These are phyloP conservation scores for Synanthedon formicaeformis DNA, from an alignment of 2,888 invertebrate species.

Conservation along the genomic window DNA sequence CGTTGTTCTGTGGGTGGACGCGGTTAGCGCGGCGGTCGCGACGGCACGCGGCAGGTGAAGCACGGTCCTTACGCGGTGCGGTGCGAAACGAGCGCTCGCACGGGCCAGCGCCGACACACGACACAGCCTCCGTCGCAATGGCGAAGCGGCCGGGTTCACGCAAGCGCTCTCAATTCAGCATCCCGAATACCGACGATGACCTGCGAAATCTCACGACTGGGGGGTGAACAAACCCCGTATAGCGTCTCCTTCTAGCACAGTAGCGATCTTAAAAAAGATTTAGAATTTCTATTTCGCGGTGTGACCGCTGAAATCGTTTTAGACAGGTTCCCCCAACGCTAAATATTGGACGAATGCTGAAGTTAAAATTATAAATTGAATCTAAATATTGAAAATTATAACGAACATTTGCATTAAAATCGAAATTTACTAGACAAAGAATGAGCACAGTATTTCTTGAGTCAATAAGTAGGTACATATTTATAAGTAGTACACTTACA, in stretches of 20 bases:
- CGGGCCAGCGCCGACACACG: conserved; percentile 65
- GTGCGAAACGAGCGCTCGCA: conserved; percentile 53
- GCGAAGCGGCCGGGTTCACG: conserved; percentile 68
- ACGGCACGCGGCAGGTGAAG: conserved; percentile 17
- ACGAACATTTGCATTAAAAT: no score
- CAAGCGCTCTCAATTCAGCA: conserved; percentile 63
- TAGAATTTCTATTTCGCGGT: conserved; percentile 15
- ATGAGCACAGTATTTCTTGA: no score
- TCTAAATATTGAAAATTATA: no score
- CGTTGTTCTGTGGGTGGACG: conserved; percentile 12
- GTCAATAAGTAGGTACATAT: no score
- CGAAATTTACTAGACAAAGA: no score
- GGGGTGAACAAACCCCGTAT: conserved; percentile 67
- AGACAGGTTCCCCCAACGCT: no score
- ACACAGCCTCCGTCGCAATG: conserved; percentile 69
- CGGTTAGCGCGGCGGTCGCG: conserved; percentile 13
- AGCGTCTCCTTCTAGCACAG: conserved; percentile 62
- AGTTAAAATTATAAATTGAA: no score
- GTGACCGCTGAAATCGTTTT: background rate
- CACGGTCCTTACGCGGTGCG: conserved; percentile 21
- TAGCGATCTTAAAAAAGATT: conserved; percentile 66
- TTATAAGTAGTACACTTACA: no score
- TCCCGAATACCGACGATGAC: conserved; percentile 52
- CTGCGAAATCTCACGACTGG: conserved; percentile 46
- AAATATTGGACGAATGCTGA: background rate